Evolutionary conservation across 2,888 invertebrate genomes (phyloP).

Genomic region (Chelonus formosanus): DNA sequence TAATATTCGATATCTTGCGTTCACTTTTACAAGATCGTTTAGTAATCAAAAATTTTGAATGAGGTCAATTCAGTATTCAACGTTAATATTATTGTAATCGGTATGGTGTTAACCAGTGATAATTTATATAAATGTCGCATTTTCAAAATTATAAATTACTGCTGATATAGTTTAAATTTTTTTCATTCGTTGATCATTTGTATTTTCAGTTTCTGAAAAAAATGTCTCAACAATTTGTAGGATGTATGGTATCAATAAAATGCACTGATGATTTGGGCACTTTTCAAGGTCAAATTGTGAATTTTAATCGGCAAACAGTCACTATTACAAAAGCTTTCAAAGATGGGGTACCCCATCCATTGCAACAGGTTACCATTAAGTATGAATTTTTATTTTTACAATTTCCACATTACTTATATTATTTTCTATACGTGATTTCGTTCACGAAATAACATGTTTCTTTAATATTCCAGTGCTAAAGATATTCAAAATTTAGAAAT

Average conservation of each 20-base stretch:
- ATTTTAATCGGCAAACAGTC: constrained; percentile 76
- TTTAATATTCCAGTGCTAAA: constrained; percentile 68
- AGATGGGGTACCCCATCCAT: constrained; percentile 76
- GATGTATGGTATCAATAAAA: constrained; percentile 85
- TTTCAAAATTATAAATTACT: too few relatives aligned
- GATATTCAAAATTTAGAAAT: constrained; percentile 82
- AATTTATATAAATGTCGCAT: too few relatives aligned
- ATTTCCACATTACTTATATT: constrained; percentile 6
- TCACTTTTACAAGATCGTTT: too few relatives aligned
- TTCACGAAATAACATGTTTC: too few relatives aligned
- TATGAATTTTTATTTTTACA: constrained; percentile 55
- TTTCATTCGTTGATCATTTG: too few relatives aligned
- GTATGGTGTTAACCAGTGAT: too few relatives aligned
- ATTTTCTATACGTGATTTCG: too few relatives aligned
- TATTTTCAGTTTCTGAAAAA: constrained; percentile 16
- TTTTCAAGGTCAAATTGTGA: constrained; percentile 82
- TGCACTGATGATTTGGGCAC: constrained; percentile 80
- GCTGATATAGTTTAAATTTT: too few relatives aligned
- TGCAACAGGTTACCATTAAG: constrained; percentile 73
- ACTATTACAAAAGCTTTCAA: constrained; percentile 83
- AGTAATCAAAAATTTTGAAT: too few relatives aligned
- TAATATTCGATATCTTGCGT: too few relatives aligned
- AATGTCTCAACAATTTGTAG: constrained; percentile 66
- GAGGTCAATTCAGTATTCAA: too few relatives aligned
- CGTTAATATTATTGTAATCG: too few relatives aligned